Base-by-base conservation (phyloP, 2,113 vertebrate species). In the Aptenodytes patagonicus region DNA sequence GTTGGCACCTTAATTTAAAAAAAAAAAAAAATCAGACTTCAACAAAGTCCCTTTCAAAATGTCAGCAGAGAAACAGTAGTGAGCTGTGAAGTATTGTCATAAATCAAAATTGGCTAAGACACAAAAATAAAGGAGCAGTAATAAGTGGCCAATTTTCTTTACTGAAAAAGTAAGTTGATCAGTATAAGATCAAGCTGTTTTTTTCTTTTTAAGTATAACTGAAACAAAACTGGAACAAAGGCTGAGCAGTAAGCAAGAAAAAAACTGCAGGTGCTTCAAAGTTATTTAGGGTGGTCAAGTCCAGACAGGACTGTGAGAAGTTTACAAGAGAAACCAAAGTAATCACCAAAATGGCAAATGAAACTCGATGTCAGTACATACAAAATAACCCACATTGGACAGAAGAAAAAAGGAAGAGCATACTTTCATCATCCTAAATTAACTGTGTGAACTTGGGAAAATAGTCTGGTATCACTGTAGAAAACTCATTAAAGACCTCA, bases 381-480 rank as follows among this genome's bases (percentile, higher is more conserved):
- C 28, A 86, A 85, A 95, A 93, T 94, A 96, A 87, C 57, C 52
- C 70, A 76, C 75, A 72, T 61, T 96, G 95, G 95, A 96, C 90
- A 77, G 70, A 93, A 96, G 40, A 72, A 95, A 85, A 95, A 97
- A 96, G 72, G 73, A 96, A 91, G 70, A 72, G 46, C 25, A 32
- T 42, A 80, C 95, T 96, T 97, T 97, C 93, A 93, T 97, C 93
- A 94, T 93, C 78, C 70, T 85, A 96, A 96, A 96, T 96, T 97
- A 97, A 87, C 58, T 90, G 24, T 76, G 87, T 69, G 87, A 93
- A 94, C 66, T 85, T 76, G 87, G 46, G 84, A 95, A 94, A 95
- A 96, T 78, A 96, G 95, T 95, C 93, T 96, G 84, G 91, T 97
- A 96, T 96, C 96, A 69, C 78, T 88, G 87, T 29, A 83, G 70